Evolutionary conservation across 2,797 vertebrate genomes (phyloP).

Genomic region (Tokudaia tokunoshimensis): DNA sequence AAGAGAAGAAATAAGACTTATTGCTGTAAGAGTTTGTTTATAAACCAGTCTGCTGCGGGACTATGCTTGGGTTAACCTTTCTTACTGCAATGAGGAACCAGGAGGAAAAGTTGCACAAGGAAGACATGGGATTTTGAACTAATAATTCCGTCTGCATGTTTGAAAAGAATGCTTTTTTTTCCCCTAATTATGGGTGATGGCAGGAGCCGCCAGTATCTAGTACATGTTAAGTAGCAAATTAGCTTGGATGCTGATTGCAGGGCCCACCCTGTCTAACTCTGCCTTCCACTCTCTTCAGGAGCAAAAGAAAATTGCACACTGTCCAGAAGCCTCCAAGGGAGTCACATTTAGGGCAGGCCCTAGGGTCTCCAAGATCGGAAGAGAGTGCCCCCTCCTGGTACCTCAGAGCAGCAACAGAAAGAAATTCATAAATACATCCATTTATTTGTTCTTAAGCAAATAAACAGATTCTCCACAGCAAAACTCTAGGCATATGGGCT

Average conservation of each 20-base stretch:
- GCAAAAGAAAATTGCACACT: background rate
- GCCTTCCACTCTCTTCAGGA: background rate
- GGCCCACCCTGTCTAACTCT: background rate
- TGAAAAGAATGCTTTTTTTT: constrained; percentile 9
- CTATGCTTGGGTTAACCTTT: constrained; percentile 1
- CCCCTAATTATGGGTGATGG: constrained; percentile 31
- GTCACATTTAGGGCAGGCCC: background rate
- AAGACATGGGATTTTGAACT: constrained; percentile 45
- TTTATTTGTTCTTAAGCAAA: constrained; percentile 54
- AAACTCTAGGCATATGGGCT: constrained; percentile 33
- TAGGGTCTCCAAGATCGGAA: background rate
- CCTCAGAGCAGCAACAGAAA: background rate
- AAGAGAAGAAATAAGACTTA: background rate
- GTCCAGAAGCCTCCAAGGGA: background rate
- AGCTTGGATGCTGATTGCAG: constrained; percentile 9
- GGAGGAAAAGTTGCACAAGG: constrained; percentile 8
- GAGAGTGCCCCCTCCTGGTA: background rate
- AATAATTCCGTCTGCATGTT: constrained; percentile 53
- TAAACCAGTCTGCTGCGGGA: background rate
- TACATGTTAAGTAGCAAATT: constrained; percentile 66
- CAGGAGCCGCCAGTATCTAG: background rate
- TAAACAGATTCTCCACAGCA: constrained; percentile 16
- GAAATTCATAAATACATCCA: background rate
- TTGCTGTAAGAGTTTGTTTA: background rate
- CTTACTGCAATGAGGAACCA: background rate